Conservation (phyloP, 2,113 vertebrate genomes). For the Carassius auratus region DNA sequence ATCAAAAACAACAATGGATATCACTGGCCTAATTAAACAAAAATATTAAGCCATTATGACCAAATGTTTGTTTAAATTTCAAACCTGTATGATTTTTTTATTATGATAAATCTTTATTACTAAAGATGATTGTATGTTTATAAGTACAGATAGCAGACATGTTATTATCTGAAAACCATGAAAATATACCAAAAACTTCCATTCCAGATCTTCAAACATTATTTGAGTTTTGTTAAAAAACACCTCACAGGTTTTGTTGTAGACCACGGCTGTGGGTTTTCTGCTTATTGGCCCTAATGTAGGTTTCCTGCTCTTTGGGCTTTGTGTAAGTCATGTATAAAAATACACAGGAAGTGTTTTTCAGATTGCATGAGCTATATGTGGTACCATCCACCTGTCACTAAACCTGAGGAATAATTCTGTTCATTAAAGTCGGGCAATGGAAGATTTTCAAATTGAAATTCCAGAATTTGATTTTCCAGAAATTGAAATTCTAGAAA, state of each 20-base stretch:
- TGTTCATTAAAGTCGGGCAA: neutral
- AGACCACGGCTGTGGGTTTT: neutral
- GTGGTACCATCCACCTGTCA: neutral
- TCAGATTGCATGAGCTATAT: neutral
- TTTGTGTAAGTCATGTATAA: neutral
- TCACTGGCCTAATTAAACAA: too few species aligned
- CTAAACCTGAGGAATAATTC: neutral
- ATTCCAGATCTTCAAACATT: neutral
- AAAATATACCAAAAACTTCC: neutral
- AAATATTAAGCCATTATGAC: too few species aligned
- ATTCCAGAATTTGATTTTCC: neutral
- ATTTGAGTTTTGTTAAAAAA: neutral
- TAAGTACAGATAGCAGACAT: neutral
- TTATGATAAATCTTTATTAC: too few species aligned
- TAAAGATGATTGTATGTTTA: too few species aligned
- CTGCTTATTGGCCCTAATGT: neutral
- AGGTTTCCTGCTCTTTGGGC: neutral
- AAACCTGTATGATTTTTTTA: too few species aligned
- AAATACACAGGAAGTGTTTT: neutral
- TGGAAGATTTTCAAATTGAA: slow-evolving; percentile 9
- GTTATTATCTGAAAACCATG: neutral
- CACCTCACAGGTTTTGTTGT: neutral
- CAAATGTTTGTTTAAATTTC: too few species aligned
- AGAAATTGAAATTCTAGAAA: too few species aligned
- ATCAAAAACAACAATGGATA: too few species aligned